Evolutionary conservation across 2,113 vertebrate species (phyloP).

Genomic region (Brachirus orientalis): DNA sequence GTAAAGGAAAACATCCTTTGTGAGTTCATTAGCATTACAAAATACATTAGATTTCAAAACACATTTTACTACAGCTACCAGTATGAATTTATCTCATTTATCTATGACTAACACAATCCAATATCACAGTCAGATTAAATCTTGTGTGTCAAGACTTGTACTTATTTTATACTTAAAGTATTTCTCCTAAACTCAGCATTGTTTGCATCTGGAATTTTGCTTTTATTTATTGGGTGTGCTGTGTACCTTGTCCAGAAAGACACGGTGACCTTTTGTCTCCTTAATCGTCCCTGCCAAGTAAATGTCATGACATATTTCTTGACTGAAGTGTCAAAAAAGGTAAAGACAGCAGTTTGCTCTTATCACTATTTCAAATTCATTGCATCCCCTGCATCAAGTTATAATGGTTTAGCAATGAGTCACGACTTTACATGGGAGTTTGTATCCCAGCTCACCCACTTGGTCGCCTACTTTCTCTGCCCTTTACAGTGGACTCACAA

Average conservation of each 20-base stretch:
- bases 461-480: constrained; percentile 9
- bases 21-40: background rate
- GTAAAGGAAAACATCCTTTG: background rate
- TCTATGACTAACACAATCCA: too few species aligned
- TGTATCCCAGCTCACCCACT: background rate
- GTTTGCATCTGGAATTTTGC: background rate
- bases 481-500: background rate
- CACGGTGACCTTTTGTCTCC: too few species aligned
- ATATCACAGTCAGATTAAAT: too few species aligned
- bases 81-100: too few species aligned
- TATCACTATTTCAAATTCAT: constrained; percentile 32
- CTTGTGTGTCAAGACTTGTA: too few species aligned
- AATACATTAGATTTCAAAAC: too few species aligned
- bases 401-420: constrained; percentile 22
- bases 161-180: background rate
- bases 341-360: too few species aligned
- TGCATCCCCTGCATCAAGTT: constrained; percentile 33
- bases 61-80: too few species aligned
- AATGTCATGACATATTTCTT: too few species aligned
- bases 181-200: background rate
- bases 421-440: constrained; percentile 25
- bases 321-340: too few species aligned
- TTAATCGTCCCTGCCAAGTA: too few species aligned
- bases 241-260: constrained; percentile 13
- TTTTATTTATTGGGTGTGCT: background rate